Conservation (phyloP, 2,797 vertebrate species). For the Heterohyrax brucei region DNA sequence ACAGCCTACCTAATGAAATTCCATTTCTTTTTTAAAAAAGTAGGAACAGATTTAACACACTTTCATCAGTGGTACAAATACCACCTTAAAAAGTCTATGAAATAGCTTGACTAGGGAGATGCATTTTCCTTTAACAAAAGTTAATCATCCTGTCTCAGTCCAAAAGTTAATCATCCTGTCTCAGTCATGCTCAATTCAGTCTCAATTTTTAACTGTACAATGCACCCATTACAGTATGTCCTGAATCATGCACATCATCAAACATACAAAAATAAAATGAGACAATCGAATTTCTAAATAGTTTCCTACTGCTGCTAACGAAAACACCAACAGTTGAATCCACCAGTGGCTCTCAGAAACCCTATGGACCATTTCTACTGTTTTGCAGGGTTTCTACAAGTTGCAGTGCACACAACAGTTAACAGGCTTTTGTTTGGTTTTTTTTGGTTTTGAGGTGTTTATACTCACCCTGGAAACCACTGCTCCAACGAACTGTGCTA, state of each 20-base stretch:
- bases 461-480: slow-evolving; percentile 18
- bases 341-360: no score
- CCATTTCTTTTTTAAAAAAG: not conserved
- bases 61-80: not conserved
- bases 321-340: no score
- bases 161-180: not conserved
- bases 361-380: no score
- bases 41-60: not conserved
- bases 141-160: not conserved
- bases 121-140: slow-evolving; percentile 26
- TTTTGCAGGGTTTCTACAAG: no score
- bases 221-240: not conserved
- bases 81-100: not conserved
- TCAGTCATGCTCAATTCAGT: no score
- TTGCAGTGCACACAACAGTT: no score
- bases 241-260: not conserved
- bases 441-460: not conserved
- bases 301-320: not conserved
- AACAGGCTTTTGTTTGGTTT: no score
- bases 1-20: not conserved
- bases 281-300: slow-evolving; percentile 10
- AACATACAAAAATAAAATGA: not conserved
- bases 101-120: not conserved
- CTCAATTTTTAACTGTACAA: not conserved
- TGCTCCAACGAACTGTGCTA: not conserved